Percentiles rank a stretch among this genome's conserved stretches.
phyloP scores from a whole-genome alignment of 1,140 invertebrate species.

The Aphaenogaster ashmeadi region DNA sequence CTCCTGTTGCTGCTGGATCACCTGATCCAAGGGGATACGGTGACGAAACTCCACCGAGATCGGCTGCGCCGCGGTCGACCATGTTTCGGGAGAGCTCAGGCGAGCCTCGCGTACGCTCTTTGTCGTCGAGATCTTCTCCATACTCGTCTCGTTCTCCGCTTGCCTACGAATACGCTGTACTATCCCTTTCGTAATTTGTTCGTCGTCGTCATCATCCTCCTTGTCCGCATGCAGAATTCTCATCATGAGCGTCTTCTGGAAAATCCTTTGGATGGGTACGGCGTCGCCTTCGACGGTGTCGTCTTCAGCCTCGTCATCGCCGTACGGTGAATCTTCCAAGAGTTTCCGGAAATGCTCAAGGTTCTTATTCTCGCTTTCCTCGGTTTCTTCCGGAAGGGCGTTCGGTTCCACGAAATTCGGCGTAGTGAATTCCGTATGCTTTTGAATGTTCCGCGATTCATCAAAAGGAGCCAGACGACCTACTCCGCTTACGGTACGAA shows the following conservation, averaged over 20 bases:
- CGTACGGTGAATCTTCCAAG: constrained; percentile 9
- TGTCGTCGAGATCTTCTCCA: constrained; percentile 80
- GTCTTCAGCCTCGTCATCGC: background rate
- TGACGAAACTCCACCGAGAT: constrained; percentile 81
- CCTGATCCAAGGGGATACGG: constrained; percentile 73
- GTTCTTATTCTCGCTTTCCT: constrained; percentile 1
- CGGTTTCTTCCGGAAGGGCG: background rate
- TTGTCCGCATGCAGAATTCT: constrained; percentile 31
- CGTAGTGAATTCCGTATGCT: background rate
- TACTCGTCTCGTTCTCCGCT: constrained; percentile 72
- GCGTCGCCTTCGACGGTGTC: background rate
- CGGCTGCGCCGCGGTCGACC: constrained; percentile 81
- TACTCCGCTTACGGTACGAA: constrained; percentile 78
- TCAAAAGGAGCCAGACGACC: constrained; percentile 67
- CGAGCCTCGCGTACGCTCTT: constrained; percentile 80
- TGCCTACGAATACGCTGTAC: constrained; percentile 77
- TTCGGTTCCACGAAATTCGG: constrained; percentile 1
- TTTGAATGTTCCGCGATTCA: constrained; percentile 15
- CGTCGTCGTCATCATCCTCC: constrained; percentile 5
- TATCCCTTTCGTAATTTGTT: background rate
- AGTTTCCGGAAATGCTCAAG: background rate
- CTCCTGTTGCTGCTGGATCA: constrained; percentile 55
- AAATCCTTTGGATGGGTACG: constrained; percentile 55
- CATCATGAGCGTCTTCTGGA: constrained; percentile 48
- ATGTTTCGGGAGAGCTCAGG: constrained; percentile 77